Conservation (phyloP, 2,888 invertebrate genomes). For the Leptinotarsa tumamoca region DNA sequence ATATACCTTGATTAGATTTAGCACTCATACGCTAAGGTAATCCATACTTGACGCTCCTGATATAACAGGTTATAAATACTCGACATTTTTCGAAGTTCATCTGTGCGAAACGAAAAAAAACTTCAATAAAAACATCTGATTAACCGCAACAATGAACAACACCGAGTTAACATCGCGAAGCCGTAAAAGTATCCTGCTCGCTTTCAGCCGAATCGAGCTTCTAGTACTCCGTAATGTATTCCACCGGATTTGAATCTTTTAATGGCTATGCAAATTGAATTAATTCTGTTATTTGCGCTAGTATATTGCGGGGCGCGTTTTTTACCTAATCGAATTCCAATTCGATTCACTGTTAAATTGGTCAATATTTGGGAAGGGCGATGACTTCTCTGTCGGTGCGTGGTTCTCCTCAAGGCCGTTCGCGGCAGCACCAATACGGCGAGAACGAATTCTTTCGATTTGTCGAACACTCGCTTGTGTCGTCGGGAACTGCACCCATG, state of each 20-base stretch:
- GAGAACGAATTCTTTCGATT: conserved; percentile 1
- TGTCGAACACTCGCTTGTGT: neutral
- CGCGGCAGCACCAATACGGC: neutral
- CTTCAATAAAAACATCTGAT: neutral
- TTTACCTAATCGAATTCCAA: neutral
- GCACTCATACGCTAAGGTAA: too few relatives aligned
- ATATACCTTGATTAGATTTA: too few relatives aligned
- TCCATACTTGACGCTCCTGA: too few relatives aligned
- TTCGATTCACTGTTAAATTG: conserved; percentile 9
- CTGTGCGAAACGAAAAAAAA: neutral
- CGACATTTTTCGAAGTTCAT: neutral
- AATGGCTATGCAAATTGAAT: conserved; percentile 9
- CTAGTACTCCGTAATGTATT: neutral
- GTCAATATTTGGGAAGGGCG: conserved; percentile 17
- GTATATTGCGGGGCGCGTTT: neutral
- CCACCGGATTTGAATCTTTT: conserved; percentile 5
- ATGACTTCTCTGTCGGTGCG: neutral
- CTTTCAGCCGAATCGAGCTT: neutral
- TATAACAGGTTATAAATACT: neutral
- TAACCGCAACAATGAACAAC: neutral
- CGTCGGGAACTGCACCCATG: neutral
- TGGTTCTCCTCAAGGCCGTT: neutral
- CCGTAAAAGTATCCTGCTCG: neutral
- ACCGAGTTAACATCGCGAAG: neutral
- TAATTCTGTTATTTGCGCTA: conserved; percentile 4